Evolutionary conservation across 1,140 invertebrate genomes (phyloP), one percentile per base, ranked within the genome.

Genomic region (Armadillidium nasatum): DNA sequence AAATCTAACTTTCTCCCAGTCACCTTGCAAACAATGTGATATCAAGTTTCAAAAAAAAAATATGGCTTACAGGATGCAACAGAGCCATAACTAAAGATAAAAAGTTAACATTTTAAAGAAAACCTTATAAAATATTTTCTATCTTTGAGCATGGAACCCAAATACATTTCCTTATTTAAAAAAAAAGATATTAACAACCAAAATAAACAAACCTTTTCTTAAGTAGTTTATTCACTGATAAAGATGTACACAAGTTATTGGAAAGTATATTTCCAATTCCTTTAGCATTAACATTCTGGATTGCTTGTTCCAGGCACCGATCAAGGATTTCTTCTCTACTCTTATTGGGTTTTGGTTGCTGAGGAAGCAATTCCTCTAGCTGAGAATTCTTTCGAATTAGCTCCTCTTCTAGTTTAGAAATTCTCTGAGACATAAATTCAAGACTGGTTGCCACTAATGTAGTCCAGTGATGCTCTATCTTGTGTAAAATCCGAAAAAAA

Each of bases 351-450:
- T 15, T 60, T 13, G 50, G 7, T 7, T 60, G 50, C 11, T 1
- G 50, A 15, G 50, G 50, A 19, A 60, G 50, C 11, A 60, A 19
- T 19, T 60, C 50, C 19, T 60, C 50, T 60, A 60, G 19, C 7
- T 60, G 50, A 3, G 11, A 15, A 60, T 60, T 60, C 19, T 60
- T 60, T 60, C 19, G 11, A 19, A 15, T 60, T 7, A 60, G 7
- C 7, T 60, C 50, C 19, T 60, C 50, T 60, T 60, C 50, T 19
- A 60, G 50, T 60, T 60, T 60, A 2, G 19, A 19, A 15, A 60
- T 60, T 60, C 50, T 60, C 50, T 60, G 11, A 60, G 50, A 60
- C 50, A 60, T 60, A 60, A 60, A 60, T 60, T 60, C 50, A 13
- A 60, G 19, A 7, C 11, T 60, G 1, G 50, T 60, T 19, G 50